These are phyloP conservation scores for Pissodes strobi DNA, from an alignment of 1,140 invertebrate genomes.

Conservation along the genomic window DNA sequence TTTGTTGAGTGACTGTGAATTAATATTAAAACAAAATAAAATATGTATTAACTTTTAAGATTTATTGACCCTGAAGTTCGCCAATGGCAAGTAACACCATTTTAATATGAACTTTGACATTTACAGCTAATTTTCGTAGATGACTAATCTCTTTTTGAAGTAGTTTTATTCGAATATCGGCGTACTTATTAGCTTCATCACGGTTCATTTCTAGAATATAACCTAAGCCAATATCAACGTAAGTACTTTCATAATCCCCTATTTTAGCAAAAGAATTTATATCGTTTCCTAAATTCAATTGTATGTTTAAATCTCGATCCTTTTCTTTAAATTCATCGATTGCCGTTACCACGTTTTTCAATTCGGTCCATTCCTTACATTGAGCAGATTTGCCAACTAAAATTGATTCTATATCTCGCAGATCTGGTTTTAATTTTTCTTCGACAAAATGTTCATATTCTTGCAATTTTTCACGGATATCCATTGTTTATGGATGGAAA, in stretches of 20 bases:
- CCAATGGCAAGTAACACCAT: slow-evolving; percentile 51
- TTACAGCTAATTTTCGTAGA: slow-evolving; percentile 48
- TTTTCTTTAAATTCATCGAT: slow-evolving; percentile 44
- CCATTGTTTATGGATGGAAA: too few species aligned
- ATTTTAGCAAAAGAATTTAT: slow-evolving; percentile 41
- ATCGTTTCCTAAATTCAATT: slow-evolving; percentile 41
- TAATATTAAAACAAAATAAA: too few species aligned
- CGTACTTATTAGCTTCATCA: slow-evolving; percentile 52
- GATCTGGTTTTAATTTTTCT: slow-evolving; percentile 49
- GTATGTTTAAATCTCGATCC: slow-evolving; percentile 44
- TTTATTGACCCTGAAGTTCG: slow-evolving; percentile 50
- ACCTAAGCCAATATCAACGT: slow-evolving; percentile 49
- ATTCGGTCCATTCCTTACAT: slow-evolving; percentile 50
- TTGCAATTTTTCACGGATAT: slow-evolving; percentile 46
- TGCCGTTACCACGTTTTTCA: slow-evolving; percentile 41
- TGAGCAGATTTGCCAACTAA: slow-evolving; percentile 39
- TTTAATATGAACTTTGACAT: slow-evolving; percentile 54
- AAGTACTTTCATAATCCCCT: slow-evolving; percentile 43
- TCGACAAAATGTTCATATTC: slow-evolving; percentile 52
- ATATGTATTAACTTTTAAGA: too few species aligned
- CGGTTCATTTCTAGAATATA: slow-evolving; percentile 50
- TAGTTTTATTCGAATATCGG: slow-evolving; percentile 48
- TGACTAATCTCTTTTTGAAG: slow-evolving; percentile 51
- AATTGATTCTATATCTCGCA: slow-evolving; percentile 44
- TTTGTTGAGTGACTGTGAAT: too few species aligned